These are phyloP conservation scores for Myotis pilosus DNA, from an alignment of 2,797 vertebrate species.

Conservation along the genomic window DNA sequence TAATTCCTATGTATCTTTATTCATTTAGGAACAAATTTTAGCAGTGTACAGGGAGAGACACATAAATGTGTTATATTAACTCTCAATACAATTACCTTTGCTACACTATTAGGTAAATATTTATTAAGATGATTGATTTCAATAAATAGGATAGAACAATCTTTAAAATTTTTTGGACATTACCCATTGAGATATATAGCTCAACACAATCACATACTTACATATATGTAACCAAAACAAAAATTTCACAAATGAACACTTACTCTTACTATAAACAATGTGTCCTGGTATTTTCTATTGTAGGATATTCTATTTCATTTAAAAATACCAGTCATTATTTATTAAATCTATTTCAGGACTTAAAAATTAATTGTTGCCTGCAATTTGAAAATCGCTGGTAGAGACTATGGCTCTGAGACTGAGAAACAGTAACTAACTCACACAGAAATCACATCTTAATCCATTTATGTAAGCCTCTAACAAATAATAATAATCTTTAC, in stretches of 20 bases:
- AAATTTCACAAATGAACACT: background rate
- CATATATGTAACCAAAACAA: background rate
- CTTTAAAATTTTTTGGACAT: background rate
- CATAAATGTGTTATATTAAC: background rate
- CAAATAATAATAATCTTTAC: background rate
- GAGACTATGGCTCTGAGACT: background rate
- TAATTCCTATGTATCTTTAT: background rate
- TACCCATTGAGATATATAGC: background rate
- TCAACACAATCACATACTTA: background rate
- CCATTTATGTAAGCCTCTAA: background rate
- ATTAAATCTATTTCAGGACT: background rate
- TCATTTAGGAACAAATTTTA: background rate
- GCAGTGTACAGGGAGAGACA: background rate
- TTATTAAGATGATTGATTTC: background rate
- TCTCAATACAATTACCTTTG: background rate
- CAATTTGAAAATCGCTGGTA: background rate
- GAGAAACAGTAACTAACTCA: background rate
- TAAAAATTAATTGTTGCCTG: background rate
- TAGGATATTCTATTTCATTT: background rate
- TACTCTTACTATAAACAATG: background rate
- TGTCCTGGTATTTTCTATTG: background rate
- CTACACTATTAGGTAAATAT: background rate
- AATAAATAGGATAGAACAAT: background rate
- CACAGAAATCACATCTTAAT: background rate
- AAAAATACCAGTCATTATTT: background rate